Base-by-base conservation (phyloP, 2,797 vertebrate species). In the Strix occidentalis region DNA sequence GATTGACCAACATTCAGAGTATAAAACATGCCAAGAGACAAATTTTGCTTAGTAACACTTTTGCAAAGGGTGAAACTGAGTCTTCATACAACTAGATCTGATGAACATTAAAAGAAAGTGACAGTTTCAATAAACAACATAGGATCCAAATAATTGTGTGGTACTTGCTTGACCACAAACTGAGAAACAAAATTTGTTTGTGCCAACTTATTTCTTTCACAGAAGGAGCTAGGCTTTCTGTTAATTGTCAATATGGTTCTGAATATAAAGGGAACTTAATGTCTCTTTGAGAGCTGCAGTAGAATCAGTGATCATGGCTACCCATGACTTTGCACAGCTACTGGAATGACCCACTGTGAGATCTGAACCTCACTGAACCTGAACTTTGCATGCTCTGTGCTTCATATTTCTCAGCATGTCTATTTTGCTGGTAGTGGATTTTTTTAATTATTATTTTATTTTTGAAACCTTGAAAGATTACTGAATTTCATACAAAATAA, bases 21-120 rank as follows among this genome's bases (percentile, higher is more conserved):
- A 75, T 28, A 87, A 92, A 92, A 71, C 29, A 83, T 33, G 53
- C 60, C 64, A 80, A 70, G 19, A 90, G 51, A 41, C 45, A 85
- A 93, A 77, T 93, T 95, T 88, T 94, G 60, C 88, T 89, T 71
- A 85, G 64, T 77, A 90, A 80, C 46, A 60, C 15, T 83, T 94
- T 79, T 71, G 12, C 19, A 78, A 80, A 87, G 56, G 18, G 53
- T 72, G 50, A 19, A 94, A 64, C 31, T 4, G 2, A 51, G 23
- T 58, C 17, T 60, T 70, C 17, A 11, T 29, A 13, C 11, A 80
- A 29, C 12, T 77, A 65, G 58, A 70, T 50, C 53, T 68, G 24
- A 58, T 57, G 33, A 74, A 78, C 4, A 1, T 68, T 58, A 75
- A 89, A 89, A 90, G 37, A 82, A 91, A 79, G n/a, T 18, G 35